Evolutionary conservation across 2,888 invertebrate genomes (phyloP), one percentile per base, ranked within the genome.

Genomic region (Pharmacophagus antenor): DNA sequence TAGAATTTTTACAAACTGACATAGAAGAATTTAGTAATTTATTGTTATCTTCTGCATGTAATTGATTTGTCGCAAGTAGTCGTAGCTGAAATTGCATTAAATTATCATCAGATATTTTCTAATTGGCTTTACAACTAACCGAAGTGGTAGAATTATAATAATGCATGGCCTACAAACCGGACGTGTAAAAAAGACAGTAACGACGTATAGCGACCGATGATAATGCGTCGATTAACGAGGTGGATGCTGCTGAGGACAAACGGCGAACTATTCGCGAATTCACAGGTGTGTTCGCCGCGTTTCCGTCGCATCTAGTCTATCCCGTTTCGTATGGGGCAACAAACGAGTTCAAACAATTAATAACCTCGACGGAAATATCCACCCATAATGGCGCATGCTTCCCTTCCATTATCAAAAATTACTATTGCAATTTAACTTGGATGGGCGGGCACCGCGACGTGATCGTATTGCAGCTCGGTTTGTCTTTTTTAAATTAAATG

Each of bases 401-500:
- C 85, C 84, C 81, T 76, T 84, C 73, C 76, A 83, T 85, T 85
- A 85, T 83, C 83, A 84, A 82, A 87, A 87, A 85, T 83, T 82
- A 82, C 82, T 85, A 85, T 87, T 85, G 85, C 87, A 80, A 82
- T 85, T 79, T 82, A 76, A 80, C 80, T 82, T 79, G 69, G 71
- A 75, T 79, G 80, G 86, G 85, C 83, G 82, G 73, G 69, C 60
- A 58, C 58, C 56, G 57, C 71, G 68, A 82, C 85, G 81, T 82
- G 85, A 84, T 84, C 79, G 74, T 70, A 72, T 82, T 80, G 74
- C 76, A 75, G 62, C 72, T 62, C 65, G 67, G 68, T 82, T 88
- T 88, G 88, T 89, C 87, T 88, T 86, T 80, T 80, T 74, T 68
- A 82, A 86, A 88, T 87, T 85, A 86, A 89, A 84, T 79, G 80